A percentile compares a stretch with the other conserved stretches of the same genome.
Conservation (phyloP, 2,888 invertebrate species). For the Andrena dorsata region DNA sequence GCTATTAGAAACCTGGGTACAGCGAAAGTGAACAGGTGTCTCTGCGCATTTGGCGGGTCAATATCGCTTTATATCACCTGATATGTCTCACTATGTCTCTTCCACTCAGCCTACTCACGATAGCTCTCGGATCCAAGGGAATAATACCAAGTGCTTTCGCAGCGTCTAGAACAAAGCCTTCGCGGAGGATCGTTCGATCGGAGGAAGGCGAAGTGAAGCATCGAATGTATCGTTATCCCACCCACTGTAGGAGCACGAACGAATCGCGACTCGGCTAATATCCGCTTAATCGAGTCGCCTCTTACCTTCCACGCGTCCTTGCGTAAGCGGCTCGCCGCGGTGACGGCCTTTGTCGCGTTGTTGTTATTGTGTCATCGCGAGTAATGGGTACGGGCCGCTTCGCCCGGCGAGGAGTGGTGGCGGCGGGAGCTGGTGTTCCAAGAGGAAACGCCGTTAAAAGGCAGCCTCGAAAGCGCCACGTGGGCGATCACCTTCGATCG, state of each 20-base stretch:
- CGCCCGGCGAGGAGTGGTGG: conserved; percentile 24
- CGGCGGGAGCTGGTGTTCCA: conserved; percentile 36
- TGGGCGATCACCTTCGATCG: conserved; percentile 73
- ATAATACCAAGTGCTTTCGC: too few relatives aligned
- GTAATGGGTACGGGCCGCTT: conserved; percentile 64
- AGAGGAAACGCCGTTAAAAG: conserved; percentile 65
- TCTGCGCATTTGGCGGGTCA: too few relatives aligned
- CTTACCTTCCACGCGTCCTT: conserved; percentile 72
- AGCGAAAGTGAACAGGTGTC: too few relatives aligned
- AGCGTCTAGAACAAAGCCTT: too few relatives aligned
- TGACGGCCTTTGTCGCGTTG: conserved; percentile 69
- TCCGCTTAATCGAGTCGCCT: conserved; percentile 58
- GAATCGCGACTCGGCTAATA: conserved; percentile 47
- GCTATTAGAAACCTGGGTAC: too few relatives aligned
- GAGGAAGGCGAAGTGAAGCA: neutral
- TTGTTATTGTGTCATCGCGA: conserved; percentile 74
- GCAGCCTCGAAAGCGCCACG: conserved; percentile 75
- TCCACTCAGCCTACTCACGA: too few relatives aligned
- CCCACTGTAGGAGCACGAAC: neutral
- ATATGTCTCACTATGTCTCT: too few relatives aligned
- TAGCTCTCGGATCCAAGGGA: too few relatives aligned
- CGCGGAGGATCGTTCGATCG: neutral
- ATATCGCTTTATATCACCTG: too few relatives aligned
- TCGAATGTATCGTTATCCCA: neutral
- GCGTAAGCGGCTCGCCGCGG: conserved; percentile 61